These are phyloP conservation scores for Agrochola circellaris DNA, from an alignment of 2,888 invertebrate species.

Conservation along the genomic window DNA sequence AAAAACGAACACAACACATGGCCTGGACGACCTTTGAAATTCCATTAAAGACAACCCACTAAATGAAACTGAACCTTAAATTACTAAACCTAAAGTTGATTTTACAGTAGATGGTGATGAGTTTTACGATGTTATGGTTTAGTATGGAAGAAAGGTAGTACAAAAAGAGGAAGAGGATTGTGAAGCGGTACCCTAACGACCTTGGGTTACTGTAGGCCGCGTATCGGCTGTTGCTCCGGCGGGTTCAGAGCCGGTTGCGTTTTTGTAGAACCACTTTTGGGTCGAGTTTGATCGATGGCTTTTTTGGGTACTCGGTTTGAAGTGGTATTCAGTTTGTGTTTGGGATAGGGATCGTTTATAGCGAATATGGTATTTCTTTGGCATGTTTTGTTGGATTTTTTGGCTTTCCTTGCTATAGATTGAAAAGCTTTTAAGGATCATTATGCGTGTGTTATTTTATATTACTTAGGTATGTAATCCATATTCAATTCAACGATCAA, in stretches of 20 bases:
- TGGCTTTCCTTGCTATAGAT: not conserved
- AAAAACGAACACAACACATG: slow-evolving; percentile 86
- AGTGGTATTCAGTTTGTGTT: slow-evolving; percentile 56
- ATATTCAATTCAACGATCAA: not conserved
- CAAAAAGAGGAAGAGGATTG: slow-evolving; percentile 84
- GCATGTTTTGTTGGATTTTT: slow-evolving; percentile 3
- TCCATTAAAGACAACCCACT: slow-evolving; percentile 69
- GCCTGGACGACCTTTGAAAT: slow-evolving; percentile 87
- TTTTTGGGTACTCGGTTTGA: slow-evolving; percentile 75
- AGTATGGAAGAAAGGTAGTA: slow-evolving; percentile 84
- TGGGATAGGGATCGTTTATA: slow-evolving; percentile 25
- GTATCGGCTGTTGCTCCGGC: slow-evolving; percentile 84
- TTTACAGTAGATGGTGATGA: slow-evolving; percentile 45
- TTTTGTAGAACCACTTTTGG: slow-evolving; percentile 81
- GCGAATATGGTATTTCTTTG: slow-evolving; percentile 49
- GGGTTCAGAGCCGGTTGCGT: slow-evolving; percentile 81
- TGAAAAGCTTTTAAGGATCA: not conserved
- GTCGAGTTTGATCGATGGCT: slow-evolving; percentile 83
- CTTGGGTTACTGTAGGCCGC: slow-evolving; percentile 90
- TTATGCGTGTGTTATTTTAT: not conserved
- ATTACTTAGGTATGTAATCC: not conserved
- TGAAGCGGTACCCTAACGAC: slow-evolving; percentile 88
- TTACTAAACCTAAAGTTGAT: slow-evolving; percentile 66
- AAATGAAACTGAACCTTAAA: slow-evolving; percentile 64
- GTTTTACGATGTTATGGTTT: slow-evolving; percentile 73